Base-by-base conservation (phyloP, 2,888 invertebrate genomes). In the Pachliopta kotzebuea region DNA sequence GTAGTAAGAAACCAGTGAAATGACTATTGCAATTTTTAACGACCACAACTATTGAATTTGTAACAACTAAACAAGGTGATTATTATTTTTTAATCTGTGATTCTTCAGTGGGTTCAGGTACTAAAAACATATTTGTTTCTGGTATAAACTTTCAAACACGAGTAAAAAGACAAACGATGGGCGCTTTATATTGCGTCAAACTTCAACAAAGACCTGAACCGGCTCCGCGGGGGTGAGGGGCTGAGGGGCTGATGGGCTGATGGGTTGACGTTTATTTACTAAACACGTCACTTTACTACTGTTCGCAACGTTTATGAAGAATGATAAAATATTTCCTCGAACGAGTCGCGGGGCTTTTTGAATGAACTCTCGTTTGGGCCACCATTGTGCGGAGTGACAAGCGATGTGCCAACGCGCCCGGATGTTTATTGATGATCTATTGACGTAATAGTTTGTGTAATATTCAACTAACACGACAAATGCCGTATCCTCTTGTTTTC, bases 261-360 rank as follows among this genome's bases (percentile, higher is more conserved):
- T 89, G 85, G 80, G 75, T 83, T 86, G 88, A 88, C 88, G 86
- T 89, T 89, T 88, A 86, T 88, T 88, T 85, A 80, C 80, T 83
- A 86, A 87, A 89, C 84, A 87, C 85, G 85, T 88, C 85, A 84
- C 80, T 82, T 61, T 49, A 61, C 79, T 69, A 86, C 87, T 86
- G 88, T 87, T 83, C 82, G 80, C 83, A 83, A 79, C 84, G 84
- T 88, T 86, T 88, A 86, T 88, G 86, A 88, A 87, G 86, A 84
- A 88, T 86, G 85, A 88, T 88, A 86, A 88, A 88, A 90, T 88
- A 89, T 88, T 88, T 88, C 83, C 85, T 81, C 74, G 77, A 84
- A 76, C 84, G 76, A 76, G 79, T 78, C 79, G 29, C n/a, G 74
- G 82, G 80, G 74, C 83, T 88, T 88, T 57, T 53, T 62, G 62